Conservation (phyloP, 2,113 vertebrate species). For the Nesogale talazaci region DNA sequence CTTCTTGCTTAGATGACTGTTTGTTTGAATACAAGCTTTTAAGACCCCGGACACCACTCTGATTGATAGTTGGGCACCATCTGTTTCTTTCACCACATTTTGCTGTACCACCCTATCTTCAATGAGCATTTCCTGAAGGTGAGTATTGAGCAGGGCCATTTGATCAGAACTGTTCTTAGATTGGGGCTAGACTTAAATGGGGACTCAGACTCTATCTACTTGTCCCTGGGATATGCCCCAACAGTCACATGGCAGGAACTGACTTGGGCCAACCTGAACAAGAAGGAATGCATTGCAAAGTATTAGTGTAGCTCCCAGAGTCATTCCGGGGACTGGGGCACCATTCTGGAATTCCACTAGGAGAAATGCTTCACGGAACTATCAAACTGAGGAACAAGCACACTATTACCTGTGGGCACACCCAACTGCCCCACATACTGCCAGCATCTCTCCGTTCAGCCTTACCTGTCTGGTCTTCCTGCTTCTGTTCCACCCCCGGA, state of each 20-base stretch:
- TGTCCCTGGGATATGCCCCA: too few relatives aligned
- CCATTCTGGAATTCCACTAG: background rate
- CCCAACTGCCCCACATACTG: fast-evolving
- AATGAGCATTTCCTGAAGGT: too few relatives aligned
- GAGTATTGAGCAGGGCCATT: too few relatives aligned
- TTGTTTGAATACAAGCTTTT: too few relatives aligned
- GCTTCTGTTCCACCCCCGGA: fast-evolving
- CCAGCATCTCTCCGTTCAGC: background rate
- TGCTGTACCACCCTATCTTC: too few relatives aligned
- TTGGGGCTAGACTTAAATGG: too few relatives aligned
- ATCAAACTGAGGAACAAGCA: background rate
- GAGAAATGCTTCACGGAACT: background rate
- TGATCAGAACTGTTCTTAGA: too few relatives aligned
- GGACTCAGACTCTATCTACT: too few relatives aligned
- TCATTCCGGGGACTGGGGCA: background rate
- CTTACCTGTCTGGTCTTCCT: background rate
- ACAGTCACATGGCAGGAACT: background rate
- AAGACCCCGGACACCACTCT: too few relatives aligned
- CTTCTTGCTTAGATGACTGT: too few relatives aligned
- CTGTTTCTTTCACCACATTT: too few relatives aligned
- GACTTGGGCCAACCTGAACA: background rate
- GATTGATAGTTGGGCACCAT: too few relatives aligned
- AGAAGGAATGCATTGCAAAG: background rate
- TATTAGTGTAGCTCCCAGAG: background rate
- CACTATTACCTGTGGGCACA: background rate